Evolutionary conservation across 1,140 invertebrate species (phyloP).

Genomic region (Neuroterus valhalla): DNA sequence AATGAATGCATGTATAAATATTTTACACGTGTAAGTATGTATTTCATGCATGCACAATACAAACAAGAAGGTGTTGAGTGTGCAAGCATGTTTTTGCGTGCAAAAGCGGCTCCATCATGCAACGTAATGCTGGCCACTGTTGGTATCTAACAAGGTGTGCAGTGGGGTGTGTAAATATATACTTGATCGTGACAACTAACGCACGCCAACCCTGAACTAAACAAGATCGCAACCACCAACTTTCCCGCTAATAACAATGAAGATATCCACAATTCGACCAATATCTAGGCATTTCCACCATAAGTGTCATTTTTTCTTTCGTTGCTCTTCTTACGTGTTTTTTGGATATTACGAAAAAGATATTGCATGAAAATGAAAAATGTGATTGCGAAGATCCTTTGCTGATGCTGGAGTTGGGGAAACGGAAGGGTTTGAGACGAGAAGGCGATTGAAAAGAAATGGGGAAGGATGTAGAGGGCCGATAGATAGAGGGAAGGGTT

Average conservation of each 20-base stretch:
- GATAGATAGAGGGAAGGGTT: no score
- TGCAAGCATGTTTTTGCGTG: constrained; percentile 22
- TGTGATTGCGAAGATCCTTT: no score
- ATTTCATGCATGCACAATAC: not conserved
- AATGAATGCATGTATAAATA: constrained; percentile 6
- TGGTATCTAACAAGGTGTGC: not conserved
- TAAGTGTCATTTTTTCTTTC: no score
- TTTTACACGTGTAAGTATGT: no score
- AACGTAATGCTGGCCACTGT: not conserved
- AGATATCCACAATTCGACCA: not conserved
- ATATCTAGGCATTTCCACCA: not conserved
- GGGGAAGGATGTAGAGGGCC: no score
- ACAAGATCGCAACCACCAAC: not conserved
- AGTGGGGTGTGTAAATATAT: constrained; percentile 12
- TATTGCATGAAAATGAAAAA: no score
- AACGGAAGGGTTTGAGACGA: no score
- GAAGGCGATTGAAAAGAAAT: no score
- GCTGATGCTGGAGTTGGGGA: no score
- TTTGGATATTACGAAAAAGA: no score
- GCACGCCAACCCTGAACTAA: constrained; percentile 17
- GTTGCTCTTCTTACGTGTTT: no score
- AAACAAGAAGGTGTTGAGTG: constrained; percentile 10
- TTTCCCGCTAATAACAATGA: not conserved
- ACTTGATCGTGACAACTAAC: not conserved
- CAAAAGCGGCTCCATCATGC: constrained; percentile 14